A percentile compares a stretch with the other conserved stretches of the same genome.
phyloP scores from a whole-genome alignment of 1,140 invertebrate genomes.

The Tetramorium simillimum region DNA sequence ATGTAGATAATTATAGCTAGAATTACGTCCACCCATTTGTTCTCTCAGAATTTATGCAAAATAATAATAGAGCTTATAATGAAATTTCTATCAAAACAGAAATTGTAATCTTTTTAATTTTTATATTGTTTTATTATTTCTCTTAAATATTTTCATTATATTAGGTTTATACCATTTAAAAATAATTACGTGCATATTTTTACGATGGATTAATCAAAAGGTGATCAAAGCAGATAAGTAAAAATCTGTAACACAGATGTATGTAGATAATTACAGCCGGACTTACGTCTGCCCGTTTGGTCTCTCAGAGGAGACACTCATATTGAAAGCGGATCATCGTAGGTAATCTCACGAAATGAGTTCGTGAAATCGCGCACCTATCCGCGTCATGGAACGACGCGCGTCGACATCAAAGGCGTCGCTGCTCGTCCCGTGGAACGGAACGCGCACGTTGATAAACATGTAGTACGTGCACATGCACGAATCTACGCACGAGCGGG shows the following conservation, averaged over 20 bases:
- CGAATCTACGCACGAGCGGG: slow-evolving; percentile 67
- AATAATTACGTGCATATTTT: not conserved
- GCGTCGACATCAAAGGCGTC: slow-evolving; percentile 73
- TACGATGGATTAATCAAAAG: not conserved
- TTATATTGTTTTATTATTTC: not conserved
- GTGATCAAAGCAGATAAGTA: not conserved
- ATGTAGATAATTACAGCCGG: not conserved
- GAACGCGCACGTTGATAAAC: slow-evolving; percentile 47
- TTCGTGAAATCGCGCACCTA: slow-evolving; percentile 38
- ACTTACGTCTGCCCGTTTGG: not conserved
- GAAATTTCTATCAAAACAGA: not conserved
- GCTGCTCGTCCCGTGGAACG: slow-evolving; percentile 38
- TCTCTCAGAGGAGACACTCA: not conserved
- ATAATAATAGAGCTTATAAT: not conserved
- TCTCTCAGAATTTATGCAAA: not conserved
- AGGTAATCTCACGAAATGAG: slow-evolving; percentile 54
- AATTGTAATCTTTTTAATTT: not conserved
- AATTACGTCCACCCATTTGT: not conserved
- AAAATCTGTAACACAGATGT: not conserved
- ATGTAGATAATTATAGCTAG: not conserved
- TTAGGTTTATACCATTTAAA: not conserved
- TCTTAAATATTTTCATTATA: not conserved
- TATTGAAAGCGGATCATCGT: not conserved
- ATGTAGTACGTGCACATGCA: slow-evolving; percentile 31
- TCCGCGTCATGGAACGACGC: slow-evolving; percentile 31